Base-by-base conservation (phyloP, 2,113 vertebrate species). In the Nesospiza acunhae region DNA sequence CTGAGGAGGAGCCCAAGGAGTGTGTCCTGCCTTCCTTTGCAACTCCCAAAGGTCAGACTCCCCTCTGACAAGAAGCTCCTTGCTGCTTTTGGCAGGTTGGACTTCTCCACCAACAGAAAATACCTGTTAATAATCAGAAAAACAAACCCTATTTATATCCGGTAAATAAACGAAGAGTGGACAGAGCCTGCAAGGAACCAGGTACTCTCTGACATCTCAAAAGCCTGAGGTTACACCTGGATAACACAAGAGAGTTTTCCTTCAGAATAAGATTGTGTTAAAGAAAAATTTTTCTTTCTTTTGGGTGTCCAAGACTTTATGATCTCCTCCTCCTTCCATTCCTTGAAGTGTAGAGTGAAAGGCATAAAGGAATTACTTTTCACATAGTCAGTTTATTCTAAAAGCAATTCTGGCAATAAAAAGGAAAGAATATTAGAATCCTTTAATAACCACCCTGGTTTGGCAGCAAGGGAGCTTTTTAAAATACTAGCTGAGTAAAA, bases 351-450 rank as follows among this genome's bases (percentile, higher is more conserved):
- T 19, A 77, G 26, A 70, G 35, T 90, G 35, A 88, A 82, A 24
- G 73, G 15, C 58, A 84, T 55, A 89, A 82, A 84, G 77, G 58
- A 84, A 92, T 72, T 82, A 56, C 60, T 84, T 91, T 92, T 81
- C 77, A 75, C 66, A 44, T 23, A 81, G 59, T 30, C 68, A 75
- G 83, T 75, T 89, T 67, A 87, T 92, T 91, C 81, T 91, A 81
- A 95, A 93, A 94, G 87, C 83, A 82, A 27, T 52, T 44, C 80
- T 94, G 86, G 91, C 87, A 94, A 46, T 52, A 67, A 68, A 68
- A 93, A 77, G 37, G 37, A 93, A 70, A 84, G 47, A 90, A 69
- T 92, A 92, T 88, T 92, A 94, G 64, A 87, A 89, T 82, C 30
- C 52, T 87, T 91, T 75, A 87, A 79, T 59, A 89, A 89, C 39